A percentile compares a stretch with the other conserved stretches of the same genome.
phyloP scores from a whole-genome alignment of 2,797 vertebrate genomes.

The Melanotaenia boesemani region DNA sequence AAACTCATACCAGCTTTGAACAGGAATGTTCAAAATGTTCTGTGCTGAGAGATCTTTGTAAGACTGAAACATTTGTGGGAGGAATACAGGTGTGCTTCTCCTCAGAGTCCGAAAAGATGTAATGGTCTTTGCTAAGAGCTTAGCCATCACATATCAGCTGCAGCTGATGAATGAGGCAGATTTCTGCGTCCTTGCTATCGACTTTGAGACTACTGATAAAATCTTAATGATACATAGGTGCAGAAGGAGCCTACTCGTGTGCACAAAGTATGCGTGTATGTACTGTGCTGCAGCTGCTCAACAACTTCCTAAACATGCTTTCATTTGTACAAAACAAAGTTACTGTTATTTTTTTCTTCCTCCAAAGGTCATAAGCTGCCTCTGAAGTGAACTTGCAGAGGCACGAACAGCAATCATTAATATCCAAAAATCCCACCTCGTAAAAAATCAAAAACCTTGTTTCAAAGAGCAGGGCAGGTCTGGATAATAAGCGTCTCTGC shows the following conservation, averaged over 20 bases:
- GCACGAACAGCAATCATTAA: conserved; percentile 37
- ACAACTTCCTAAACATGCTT: conserved; percentile 48
- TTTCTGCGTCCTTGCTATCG: conserved; percentile 31
- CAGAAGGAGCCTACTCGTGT: conserved; percentile 42
- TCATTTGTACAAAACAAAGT: conserved; percentile 11
- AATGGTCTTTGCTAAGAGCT: conserved; percentile 8
- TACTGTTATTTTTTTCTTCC: background rate
- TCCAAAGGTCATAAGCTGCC: conserved; percentile 43
- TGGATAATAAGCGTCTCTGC: conserved; percentile 72
- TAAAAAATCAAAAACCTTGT: conserved; percentile 38
- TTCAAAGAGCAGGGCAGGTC: conserved; percentile 63
- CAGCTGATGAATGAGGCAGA: conserved; percentile 49
- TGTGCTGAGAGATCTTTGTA: conserved; percentile 19
- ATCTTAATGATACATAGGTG: conserved; percentile 44
- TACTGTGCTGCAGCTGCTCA: conserved; percentile 22
- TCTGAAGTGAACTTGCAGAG: conserved; percentile 41
- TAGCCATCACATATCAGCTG: conserved; percentile 40
- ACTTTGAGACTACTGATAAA: conserved; percentile 27
- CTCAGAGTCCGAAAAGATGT: conserved; percentile 35
- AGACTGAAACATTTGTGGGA: conserved; percentile 28
- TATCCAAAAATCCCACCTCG: conserved; percentile 48
- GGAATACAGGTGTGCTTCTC: conserved; percentile 67
- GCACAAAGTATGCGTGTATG: background rate
- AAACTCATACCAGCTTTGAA: conserved; percentile 9
- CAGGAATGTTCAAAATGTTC: conserved; percentile 55